These are phyloP conservation scores for Bombus waltoni DNA, from an alignment of 1,140 invertebrate species.

Conservation along the genomic window DNA sequence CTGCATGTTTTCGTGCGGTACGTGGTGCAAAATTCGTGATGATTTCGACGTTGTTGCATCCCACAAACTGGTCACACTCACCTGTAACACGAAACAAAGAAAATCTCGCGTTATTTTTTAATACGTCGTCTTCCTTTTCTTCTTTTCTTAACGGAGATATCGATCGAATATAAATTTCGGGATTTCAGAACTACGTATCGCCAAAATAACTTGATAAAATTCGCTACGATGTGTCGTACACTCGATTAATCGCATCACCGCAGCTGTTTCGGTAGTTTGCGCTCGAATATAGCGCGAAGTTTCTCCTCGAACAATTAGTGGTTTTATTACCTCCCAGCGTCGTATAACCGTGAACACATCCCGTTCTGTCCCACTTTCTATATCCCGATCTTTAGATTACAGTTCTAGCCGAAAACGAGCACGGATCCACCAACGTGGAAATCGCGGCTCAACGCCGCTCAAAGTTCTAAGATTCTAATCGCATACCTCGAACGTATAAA, in stretches of 20 bases:
- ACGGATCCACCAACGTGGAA: not conserved
- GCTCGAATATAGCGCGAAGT: constrained; percentile 6
- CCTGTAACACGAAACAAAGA: constrained; percentile 44
- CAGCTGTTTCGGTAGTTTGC: constrained; percentile 20
- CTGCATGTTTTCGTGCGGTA: constrained; percentile 51
- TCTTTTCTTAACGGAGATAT: not conserved
- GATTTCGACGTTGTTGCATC: constrained; percentile 32
- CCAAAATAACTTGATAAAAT: not conserved
- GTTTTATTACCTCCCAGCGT: constrained; percentile 43
- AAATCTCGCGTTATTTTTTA: not conserved
- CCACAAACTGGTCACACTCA: constrained; percentile 57
- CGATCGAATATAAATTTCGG: not conserved
- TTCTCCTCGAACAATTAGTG: constrained; percentile 46
- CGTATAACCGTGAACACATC: constrained; percentile 7
- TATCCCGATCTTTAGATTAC: not conserved
- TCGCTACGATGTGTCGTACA: not conserved
- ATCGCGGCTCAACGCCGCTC: not conserved
- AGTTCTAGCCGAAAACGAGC: not conserved
- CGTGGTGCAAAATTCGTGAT: constrained; percentile 46
- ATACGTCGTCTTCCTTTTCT: not conserved
- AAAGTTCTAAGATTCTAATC: not conserved
- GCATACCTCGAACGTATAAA: not conserved
- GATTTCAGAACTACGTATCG: no score
- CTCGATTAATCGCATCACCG: not conserved
- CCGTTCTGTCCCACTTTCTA: not conserved